phyloP scores from a whole-genome alignment of 2,797 vertebrate genomes.

The Pangasius larnaudii region DNA sequence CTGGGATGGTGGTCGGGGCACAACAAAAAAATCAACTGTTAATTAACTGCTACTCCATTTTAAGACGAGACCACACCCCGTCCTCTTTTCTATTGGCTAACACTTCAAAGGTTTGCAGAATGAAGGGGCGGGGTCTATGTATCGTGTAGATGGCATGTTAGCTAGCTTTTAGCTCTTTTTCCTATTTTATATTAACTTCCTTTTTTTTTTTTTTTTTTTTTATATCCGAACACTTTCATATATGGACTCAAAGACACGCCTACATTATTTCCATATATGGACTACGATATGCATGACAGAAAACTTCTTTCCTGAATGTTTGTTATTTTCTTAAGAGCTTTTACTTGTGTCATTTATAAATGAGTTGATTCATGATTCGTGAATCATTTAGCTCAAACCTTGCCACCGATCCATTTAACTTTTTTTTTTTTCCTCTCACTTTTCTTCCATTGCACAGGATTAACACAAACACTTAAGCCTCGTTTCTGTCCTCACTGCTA shows the following conservation, averaged over 20 bases:
- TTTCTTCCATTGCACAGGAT: conserved; percentile 20
- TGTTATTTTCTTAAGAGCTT: background rate
- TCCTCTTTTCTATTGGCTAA: background rate
- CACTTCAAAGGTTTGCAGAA: background rate
- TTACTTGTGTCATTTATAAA: background rate
- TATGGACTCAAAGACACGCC: background rate
- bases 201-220: background rate
- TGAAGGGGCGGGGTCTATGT: background rate
- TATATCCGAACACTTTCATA: background rate
- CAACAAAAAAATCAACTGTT: too few species aligned
- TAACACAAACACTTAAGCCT: conserved; percentile 35
- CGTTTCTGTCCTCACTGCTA: conserved; percentile 28
- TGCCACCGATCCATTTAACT: background rate
- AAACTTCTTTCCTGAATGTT: background rate
- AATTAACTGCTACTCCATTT: too few species aligned
- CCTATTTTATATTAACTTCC: background rate
- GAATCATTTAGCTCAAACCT: background rate
- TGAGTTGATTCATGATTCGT: background rate
- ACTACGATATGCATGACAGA: background rate
- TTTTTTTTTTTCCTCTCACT: background rate
- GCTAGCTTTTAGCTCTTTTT: background rate
- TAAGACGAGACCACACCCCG: background rate
- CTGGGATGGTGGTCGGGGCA: too few species aligned
- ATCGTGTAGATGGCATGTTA: background rate
- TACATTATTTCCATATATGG: background rate